These are phyloP conservation scores for Pterois miles DNA, from an alignment of 2,797 vertebrate species.

Conservation along the genomic window DNA sequence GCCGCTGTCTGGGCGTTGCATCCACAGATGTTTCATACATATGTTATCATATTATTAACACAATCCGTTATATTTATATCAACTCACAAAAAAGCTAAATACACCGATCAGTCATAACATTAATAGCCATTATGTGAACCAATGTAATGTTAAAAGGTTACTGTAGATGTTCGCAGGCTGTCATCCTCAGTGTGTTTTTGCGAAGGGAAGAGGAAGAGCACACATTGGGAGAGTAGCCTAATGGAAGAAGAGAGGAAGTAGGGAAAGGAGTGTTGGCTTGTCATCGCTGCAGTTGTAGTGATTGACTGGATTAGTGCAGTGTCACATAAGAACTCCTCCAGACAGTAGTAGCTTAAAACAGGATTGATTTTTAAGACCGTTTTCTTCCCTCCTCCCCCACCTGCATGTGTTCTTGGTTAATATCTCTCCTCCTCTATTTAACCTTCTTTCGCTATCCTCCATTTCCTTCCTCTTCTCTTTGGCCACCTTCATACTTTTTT, in stretches of 20 bases:
- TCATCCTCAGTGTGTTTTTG: not conserved
- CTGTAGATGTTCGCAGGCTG: not conserved
- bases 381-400: not conserved
- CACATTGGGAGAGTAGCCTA: not conserved
- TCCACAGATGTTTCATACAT: too few species aligned
- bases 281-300: constrained; percentile 12
- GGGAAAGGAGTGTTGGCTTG: not conserved
- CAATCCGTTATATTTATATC: too few species aligned
- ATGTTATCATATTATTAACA: too few species aligned
- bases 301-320: constrained; percentile 3
- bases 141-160: not conserved
- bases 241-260: not conserved
- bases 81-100: too few species aligned
- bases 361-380: not conserved
- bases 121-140: too few species aligned
- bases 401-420: not conserved
- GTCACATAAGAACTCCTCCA: not conserved
- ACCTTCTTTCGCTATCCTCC: not conserved
- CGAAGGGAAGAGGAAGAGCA: not conserved
- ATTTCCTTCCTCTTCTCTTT: not conserved
- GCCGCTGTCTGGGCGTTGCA: too few species aligned
- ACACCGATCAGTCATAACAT: too few species aligned
- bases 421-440: not conserved
- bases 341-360: not conserved
- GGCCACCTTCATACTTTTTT: not conserved